Evolutionary conservation across 2,113 vertebrate species (phyloP), one percentile per base, ranked within the genome.

Genomic region (Laticauda colubrina): DNA sequence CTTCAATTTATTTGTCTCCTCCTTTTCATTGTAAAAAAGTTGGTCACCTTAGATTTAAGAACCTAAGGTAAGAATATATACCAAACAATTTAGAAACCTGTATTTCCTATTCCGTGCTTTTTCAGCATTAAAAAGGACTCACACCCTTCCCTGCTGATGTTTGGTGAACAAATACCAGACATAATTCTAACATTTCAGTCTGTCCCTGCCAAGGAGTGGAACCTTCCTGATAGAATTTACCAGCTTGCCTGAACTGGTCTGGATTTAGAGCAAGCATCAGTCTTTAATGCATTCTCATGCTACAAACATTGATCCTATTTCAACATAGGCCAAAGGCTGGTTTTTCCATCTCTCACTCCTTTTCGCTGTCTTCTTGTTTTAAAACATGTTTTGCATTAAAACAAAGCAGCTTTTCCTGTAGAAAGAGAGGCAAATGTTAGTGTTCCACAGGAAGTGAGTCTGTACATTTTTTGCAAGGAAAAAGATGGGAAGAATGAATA

Each of bases 371-470:
- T 39, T 81, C 69, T 81, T 0, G 91, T 96, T 75, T 93, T 55
- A 34, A 21, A 6, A 88, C 48, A 64, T 93, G 94, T 88, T 48
- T 61, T 86, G 95, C 94, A 91, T 39, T 93, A 93, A 95, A 96
- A 91, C 95, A 94, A 55, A 95, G 91, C 89, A 64, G 88, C 89
- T 94, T 56, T 64, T 43, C 1, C 92, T 95, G 81, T 56, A 95
- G 26, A 96, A 94, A 89, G 48, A 87, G 26, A 34, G 96, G 95
- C 94, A 95, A 96, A 97, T 96, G 91, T 5, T 3, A n/a, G 94
- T 20, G 90, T 94, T 64, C 93, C 45, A 91, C 97, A 97, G 97
- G 97, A 98, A 97, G 97, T 57, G 45, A 88, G 97, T 97, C 97
- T 95, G 96, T 85, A 95, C 96, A 97, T 96, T 96, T 97, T 96